Evolutionary conservation across 1,140 invertebrate genomes (phyloP).

Genomic region (Heliconius himera): DNA sequence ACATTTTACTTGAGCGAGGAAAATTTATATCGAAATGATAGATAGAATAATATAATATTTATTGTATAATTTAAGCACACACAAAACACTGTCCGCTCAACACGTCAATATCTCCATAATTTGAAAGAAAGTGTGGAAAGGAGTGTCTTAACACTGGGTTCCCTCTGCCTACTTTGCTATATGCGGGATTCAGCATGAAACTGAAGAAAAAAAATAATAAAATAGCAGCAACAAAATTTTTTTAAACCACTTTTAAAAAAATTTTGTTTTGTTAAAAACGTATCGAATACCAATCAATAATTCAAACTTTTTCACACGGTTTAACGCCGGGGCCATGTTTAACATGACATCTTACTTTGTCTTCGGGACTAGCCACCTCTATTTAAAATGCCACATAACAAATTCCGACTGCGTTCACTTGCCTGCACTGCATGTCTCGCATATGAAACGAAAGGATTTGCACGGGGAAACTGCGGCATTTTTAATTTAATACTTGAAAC

Average conservation of each 20-base stretch:
- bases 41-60: no score
- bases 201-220: neutral
- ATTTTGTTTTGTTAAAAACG: no score
- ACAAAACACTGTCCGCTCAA: no score
- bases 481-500: slow-evolving; percentile 28
- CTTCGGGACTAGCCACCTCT: slow-evolving; percentile 29
- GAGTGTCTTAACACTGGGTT: no score
- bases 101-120: no score
- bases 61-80: no score
- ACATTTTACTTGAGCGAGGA: no score
- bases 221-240: neutral
- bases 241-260: no score
- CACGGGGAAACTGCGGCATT: slow-evolving; percentile 33
- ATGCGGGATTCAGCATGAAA: no score
- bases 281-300: neutral
- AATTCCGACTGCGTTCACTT: slow-evolving; percentile 41
- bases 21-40: neutral
- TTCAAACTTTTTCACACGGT: neutral
- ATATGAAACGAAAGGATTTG: slow-evolving; percentile 40
- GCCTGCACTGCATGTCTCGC: slow-evolving; percentile 42
- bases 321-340: slow-evolving; percentile 22
- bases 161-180: no score
- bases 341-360: slow-evolving; percentile 34
- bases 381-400: slow-evolving; percentile 41
- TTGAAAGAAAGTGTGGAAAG: no score